Conservation (phyloP, 2,113 vertebrate species). For the Genyomyrus donnyi region DNA sequence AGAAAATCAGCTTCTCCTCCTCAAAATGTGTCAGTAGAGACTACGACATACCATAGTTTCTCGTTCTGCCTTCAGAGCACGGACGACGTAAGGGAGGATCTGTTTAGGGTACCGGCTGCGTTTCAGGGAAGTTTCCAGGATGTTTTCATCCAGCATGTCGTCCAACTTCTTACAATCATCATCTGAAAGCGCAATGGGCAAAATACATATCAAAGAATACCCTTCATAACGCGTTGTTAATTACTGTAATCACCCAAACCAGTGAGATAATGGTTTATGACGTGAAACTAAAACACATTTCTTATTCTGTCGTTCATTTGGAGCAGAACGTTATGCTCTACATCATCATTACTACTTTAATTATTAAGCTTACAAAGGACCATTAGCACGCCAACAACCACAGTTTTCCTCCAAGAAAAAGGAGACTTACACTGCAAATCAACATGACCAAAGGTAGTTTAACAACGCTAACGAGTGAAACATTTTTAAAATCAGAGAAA, state of each 20-base stretch:
- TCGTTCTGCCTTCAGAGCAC: constrained; percentile 70
- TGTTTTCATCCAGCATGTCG: constrained; percentile 74
- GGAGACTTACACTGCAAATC: background rate
- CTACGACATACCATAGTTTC: constrained; percentile 71
- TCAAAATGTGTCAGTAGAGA: too few species aligned
- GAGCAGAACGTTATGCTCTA: background rate
- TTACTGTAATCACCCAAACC: background rate
- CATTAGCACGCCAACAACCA: background rate
- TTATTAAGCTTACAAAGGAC: background rate
- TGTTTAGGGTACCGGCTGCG: constrained; percentile 72
- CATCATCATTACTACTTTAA: background rate
- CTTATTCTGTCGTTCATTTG: background rate
- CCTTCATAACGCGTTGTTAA: background rate
- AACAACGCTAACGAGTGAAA: background rate
- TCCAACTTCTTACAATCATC: constrained; percentile 61
- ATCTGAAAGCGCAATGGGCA: constrained; percentile 28
- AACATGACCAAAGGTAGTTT: background rate
- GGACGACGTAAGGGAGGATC: constrained; percentile 69
- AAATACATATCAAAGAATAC: background rate
- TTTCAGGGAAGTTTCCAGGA: constrained; percentile 68
- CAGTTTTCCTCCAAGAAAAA: background rate
- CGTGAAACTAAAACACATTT: background rate
- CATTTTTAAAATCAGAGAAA: background rate
- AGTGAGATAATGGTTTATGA: background rate
- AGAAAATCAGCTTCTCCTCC: background rate